Base-by-base conservation (phyloP, 2,888 invertebrate genomes). In the Barypeithes pellucidus region DNA sequence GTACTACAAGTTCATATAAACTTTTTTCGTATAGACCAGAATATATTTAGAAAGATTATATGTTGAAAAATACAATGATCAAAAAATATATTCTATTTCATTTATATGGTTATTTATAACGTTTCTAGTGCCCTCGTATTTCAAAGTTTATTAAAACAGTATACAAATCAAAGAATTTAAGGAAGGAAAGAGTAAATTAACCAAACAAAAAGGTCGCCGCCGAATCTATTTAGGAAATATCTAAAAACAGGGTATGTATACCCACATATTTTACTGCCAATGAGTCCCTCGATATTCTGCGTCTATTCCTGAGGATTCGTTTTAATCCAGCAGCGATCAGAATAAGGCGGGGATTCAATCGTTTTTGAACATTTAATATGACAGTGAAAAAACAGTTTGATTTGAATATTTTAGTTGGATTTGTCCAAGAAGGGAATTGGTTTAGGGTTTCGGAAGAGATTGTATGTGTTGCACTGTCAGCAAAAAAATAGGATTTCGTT, bases 221-320 rank as follows among this genome's bases (percentile, higher is more conserved):
- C 3, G 29, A 29, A 29, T 14, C n/a, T 77, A 77, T 76, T 77
- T 73, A 66, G 75, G 77, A 80, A 80, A 81, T 80, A 79, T 81
- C 78, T 80, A 80, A 81, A 81, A 82, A 80, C 80, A 80, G 81
- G 81, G 81, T 80, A 80, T 78, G 81, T 80, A 80, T 78, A 78
- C 79, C 66, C 78, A 81, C 80, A 82, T 82, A 82, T 82, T 80
- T 82, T 79, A 80, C 80, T 78, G 81, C 80, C 81, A 82, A 82
- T 79, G 81, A 82, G 76, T 75, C 73, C 62, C 62, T 62, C 16
- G 61, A 62, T 47, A 47, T 62, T 47, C 62, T 47, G 45, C 33
- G 45, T 62, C 45, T 29, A 16, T 62, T 33, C 18, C 33, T 62
- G 47, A 16, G 65, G 65, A 52, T 65, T 52, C 65, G 20, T 65